These are phyloP conservation scores for Syngnathus acus DNA, from an alignment of 2,797 vertebrate genomes.

Conservation along the genomic window DNA sequence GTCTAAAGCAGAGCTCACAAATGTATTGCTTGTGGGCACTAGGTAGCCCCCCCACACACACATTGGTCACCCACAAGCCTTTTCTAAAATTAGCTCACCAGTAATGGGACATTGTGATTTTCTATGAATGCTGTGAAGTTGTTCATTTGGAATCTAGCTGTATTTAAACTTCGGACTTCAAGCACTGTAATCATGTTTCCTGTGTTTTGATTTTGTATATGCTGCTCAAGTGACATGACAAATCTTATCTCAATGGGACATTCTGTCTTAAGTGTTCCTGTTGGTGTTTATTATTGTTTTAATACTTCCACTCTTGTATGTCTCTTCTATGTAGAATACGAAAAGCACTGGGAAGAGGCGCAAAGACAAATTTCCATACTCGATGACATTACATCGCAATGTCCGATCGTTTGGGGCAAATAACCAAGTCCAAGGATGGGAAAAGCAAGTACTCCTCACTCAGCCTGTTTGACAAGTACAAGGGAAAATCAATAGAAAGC, in stretches of 20 bases:
- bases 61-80: too few relatives aligned
- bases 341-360: slow-evolving; percentile 86
- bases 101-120: too few relatives aligned
- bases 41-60: too few relatives aligned
- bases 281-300: slow-evolving; percentile 13
- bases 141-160: too few relatives aligned
- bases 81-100: too few relatives aligned
- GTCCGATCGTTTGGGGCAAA: slow-evolving; percentile 99
- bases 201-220: not conserved
- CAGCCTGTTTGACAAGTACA: slow-evolving; percentile 99
- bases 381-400: slow-evolving; percentile 99
- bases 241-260: not conserved
- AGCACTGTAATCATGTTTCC: not conserved
- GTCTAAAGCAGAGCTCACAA: too few relatives aligned
- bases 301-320: slow-evolving; percentile 24
- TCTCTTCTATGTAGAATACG: slow-evolving; percentile 63
- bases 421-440: slow-evolving; percentile 99
- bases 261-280: not conserved
- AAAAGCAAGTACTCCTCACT: slow-evolving; percentile 99
- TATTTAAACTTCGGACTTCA: too few relatives aligned
- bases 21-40: too few relatives aligned
- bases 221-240: not conserved
- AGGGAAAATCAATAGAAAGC: slow-evolving; percentile 98
- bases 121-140: too few relatives aligned
- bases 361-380: slow-evolving; percentile 98